Base-by-base conservation (phyloP, 2,888 invertebrate species). In the Prosopocoilus inquinatus region DNA sequence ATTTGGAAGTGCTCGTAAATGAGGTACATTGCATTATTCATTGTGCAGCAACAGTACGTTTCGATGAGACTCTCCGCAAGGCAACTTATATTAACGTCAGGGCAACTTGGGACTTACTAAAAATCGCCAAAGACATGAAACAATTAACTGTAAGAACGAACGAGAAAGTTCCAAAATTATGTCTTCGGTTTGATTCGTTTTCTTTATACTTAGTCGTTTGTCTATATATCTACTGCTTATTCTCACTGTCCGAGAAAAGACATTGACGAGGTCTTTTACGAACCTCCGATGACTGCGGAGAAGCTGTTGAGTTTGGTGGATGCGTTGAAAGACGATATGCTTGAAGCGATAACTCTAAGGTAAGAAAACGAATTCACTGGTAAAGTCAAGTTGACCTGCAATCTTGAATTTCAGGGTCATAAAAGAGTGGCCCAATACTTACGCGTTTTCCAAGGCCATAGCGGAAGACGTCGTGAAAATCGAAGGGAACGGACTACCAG, bases 11-110 rank as follows among this genome's bases (percentile, higher is more conserved):
- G 5, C 20, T 28, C 20, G 7, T 28, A 28, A 28, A 4, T 28
- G 20, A 86, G 63, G 84, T 88, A 34, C 76, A 80, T 48, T 77
- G 88, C 46, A 84, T 91, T 9, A 84, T 91, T 71, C 90, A 91
- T 71, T 85, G 85, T 43, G 90, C 90, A 1, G 90, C 90, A 1
- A 89, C 89, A 1, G 86, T 90, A 12, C 80, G 84, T 60, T 91
- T 91, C 70, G 87, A 90, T 69, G 90, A 90, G 69, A 82, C 82
- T 45, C 74, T 91, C 9, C 81, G 82, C 73, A 71, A 79, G n/a
- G 86, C 90, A 0, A 79, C 86, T 20, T 79, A 83, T 54, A 86
- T 89, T 74, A 91, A 91, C 74, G 83, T 89, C 7, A 75, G 83
- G 33, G 86, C 85, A 43, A 85, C 87, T 0, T 79, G 81, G 58